Evolutionary conservation across 2,888 invertebrate genomes (phyloP).

Genomic region (Rhagium mordax): DNA sequence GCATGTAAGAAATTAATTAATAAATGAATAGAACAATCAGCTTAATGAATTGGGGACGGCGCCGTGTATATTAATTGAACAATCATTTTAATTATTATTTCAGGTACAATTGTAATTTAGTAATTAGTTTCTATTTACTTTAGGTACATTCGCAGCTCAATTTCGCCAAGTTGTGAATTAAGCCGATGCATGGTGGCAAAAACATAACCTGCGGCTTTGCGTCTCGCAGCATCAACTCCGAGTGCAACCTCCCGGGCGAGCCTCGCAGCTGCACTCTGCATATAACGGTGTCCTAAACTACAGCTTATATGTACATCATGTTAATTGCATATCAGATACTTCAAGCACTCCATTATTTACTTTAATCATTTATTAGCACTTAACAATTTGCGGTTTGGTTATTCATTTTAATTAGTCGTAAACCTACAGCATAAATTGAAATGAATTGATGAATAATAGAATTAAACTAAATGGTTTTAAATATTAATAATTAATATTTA

Average conservation of each 20-base stretch:
- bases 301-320: constrained; percentile 5
- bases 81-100: neutral
- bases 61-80: neutral
- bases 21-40: neutral
- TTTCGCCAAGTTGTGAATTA: no score
- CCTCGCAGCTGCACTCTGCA: constrained; percentile 22
- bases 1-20: neutral
- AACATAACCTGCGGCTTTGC: constrained; percentile 8
- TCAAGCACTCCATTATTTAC: constrained; percentile 22
- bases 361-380: constrained; percentile 10
- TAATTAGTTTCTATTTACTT: neutral
- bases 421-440: neutral
- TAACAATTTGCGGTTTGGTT: constrained; percentile 5
- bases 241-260: neutral
- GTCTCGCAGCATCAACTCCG: neutral
- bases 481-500: no score
- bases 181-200: neutral
- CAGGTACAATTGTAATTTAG: neutral
- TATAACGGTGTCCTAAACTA: constrained; percentile 25
- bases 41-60: neutral
- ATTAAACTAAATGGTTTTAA: no score
- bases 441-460: neutral
- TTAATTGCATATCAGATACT: constrained; percentile 14
- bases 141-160: neutral
- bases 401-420: neutral